A percentile compares a stretch with the other conserved stretches of the same genome.
Conservation (phyloP, 1,140 invertebrate species). For the Diachasma alloeum region DNA sequence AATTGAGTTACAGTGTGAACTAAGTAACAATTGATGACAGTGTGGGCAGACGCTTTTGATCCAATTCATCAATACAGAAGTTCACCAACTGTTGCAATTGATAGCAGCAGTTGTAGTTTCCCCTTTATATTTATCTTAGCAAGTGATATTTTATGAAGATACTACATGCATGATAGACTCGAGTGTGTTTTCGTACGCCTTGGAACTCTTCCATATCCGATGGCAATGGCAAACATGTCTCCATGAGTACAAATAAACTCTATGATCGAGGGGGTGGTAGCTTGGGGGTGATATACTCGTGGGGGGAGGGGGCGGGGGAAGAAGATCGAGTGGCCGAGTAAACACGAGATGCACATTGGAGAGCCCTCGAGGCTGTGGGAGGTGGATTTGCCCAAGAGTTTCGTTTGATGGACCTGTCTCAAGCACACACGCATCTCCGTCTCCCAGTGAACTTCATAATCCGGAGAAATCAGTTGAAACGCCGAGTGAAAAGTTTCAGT, state of each 20-base stretch:
- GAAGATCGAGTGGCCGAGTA: constrained; percentile 3
- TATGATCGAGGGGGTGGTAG: neutral
- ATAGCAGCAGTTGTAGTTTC: too few relatives aligned
- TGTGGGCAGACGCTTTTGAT: too few relatives aligned
- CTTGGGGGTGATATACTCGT: neutral
- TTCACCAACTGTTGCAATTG: too few relatives aligned
- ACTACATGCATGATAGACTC: neutral
- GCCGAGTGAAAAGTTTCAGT: neutral
- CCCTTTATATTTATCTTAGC: too few relatives aligned
- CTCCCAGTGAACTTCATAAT: neutral
- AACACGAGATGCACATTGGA: constrained; percentile 9
- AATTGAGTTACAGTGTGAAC: too few relatives aligned
- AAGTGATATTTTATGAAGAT: too few relatives aligned
- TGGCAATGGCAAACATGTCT: neutral
- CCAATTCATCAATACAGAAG: too few relatives aligned
- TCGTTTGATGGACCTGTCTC: neutral
- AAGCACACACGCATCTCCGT: neutral
- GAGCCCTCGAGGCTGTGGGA: neutral
- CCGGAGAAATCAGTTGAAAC: neutral
- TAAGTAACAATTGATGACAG: too few relatives aligned
- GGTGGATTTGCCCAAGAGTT: neutral
- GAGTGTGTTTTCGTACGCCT: neutral
- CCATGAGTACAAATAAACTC: neutral
- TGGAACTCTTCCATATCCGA: neutral
- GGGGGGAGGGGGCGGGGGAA: neutral